Evolutionary conservation across 2,888 invertebrate species (phyloP).

Genomic region (Synergus itoensis): DNA sequence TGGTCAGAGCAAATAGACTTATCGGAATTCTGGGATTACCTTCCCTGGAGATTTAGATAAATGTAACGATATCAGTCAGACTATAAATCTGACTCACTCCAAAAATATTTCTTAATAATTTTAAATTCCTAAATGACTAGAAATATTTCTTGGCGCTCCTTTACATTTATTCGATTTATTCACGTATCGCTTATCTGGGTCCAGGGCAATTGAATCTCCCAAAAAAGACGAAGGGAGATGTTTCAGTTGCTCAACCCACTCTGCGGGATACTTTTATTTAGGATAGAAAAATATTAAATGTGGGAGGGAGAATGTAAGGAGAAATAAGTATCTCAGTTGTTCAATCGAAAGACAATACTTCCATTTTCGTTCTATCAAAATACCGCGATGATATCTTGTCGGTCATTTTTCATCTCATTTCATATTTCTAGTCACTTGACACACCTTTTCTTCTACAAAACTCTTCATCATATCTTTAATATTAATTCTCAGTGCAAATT

Average conservation of each 20-base stretch:
- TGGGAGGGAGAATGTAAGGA: neutral
- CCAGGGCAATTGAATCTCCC: neutral
- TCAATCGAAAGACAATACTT: constrained; percentile 29
- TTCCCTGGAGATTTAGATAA: neutral
- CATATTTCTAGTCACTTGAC: neutral
- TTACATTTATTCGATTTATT: neutral
- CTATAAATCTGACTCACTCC: neutral
- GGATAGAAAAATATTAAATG: constrained; percentile 7
- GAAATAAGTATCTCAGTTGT: constrained; percentile 18
- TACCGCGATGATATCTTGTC: constrained; percentile 28
- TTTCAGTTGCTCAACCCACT: neutral
- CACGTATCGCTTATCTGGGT: neutral
- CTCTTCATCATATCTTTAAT: neutral
- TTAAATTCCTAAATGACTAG: neutral
- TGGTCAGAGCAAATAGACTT: constrained; percentile 3
- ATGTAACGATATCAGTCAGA: neutral
- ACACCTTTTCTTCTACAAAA: constrained; percentile 16
- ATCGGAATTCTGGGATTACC: constrained; percentile 1
- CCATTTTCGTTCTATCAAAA: neutral
- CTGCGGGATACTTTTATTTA: constrained; percentile 32
- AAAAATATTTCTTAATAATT: neutral
- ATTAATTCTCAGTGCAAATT: neutral
- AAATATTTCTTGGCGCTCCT: neutral
- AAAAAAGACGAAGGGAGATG: neutral
- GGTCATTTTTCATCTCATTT: constrained; percentile 6